phyloP scores from a whole-genome alignment of 1,140 invertebrate species.

The Saxidomus purpurata region DNA sequence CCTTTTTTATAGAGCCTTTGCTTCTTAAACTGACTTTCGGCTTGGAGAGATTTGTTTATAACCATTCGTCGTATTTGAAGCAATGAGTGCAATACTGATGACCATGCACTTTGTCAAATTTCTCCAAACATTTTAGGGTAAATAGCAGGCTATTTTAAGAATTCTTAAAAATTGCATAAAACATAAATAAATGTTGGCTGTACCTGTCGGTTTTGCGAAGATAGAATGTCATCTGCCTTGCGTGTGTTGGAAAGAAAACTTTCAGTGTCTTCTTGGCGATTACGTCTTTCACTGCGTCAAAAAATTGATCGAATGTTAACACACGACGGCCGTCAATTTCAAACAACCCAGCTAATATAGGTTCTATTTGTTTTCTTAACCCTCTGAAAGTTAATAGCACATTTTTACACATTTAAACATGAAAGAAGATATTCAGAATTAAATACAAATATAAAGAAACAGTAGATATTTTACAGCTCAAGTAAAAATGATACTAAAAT shows the following conservation, averaged over 20 bases:
- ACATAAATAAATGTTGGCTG: no score
- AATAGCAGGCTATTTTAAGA: no score
- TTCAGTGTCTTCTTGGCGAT: slow-evolving; percentile 26
- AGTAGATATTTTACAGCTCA: not conserved
- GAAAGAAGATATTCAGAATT: not conserved
- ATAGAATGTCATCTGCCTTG: slow-evolving; percentile 9
- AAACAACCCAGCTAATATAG: slow-evolving; percentile 35
- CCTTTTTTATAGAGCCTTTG: no score
- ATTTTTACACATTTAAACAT: not conserved
- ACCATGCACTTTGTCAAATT: no score
- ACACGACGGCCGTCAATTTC: not conserved
- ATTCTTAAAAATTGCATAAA: no score
- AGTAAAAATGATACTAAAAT: not conserved
- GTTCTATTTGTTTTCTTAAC: slow-evolving; percentile 35
- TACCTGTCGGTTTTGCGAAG: slow-evolving; percentile 50
- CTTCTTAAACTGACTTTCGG: no score
- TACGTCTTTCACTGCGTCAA: slow-evolving; percentile 12
- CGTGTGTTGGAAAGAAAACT: not conserved
- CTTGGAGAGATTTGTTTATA: no score
- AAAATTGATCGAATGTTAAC: slow-evolving; percentile 36
- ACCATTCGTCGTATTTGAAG: not conserved
- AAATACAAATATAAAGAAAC: not conserved
- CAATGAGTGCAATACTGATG: no score
- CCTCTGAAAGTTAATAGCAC: slow-evolving; percentile 50
- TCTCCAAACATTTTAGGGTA: no score